Evolutionary conservation across 2,113 vertebrate genomes (phyloP), one percentile per base, ranked within the genome.

Genomic region (Rousettus leschenaultii): DNA sequence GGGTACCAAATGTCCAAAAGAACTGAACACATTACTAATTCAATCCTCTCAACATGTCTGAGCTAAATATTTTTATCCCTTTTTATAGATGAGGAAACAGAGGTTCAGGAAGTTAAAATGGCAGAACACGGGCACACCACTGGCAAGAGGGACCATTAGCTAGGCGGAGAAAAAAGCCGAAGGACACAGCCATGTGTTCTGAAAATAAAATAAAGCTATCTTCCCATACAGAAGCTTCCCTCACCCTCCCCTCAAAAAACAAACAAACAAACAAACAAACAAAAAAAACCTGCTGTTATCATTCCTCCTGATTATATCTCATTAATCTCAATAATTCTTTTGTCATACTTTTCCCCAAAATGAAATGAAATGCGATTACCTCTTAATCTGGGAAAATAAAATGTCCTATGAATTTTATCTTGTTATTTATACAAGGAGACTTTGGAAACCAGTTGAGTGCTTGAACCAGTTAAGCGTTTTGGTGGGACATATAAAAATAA

Each of bases 401-500:
- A 74, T n/a, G 16, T 70, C 51, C 59, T 78, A 8, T 82, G 13
- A 92, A 68, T 78, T 96, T 95, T 92, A 95, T 97, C 57, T 71
- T 53, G 15, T 75, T 92, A 91, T 95, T 97, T 97, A 71, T 70
- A 75, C 71, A 88, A 86, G 21, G 73, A 75, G 33, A 4, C 65
- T 95, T 90, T 90, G 70, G 45, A 97, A 86, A 92, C 59, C n/a
- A 92, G 43, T 88, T 71, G 93, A 80, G 71, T 77, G 87, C 33
- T 75, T 96, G 96, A 86, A 92, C 59, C n/a, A 92, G 43, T 91
- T 77, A 93, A 80, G 77, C 71, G 84, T 68, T 89, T 94, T 84
- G 80, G 68, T 91, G 77, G 79, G 66, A 94, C 59, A 79, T 79
- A 93, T 59, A 91, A 95, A 97, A 94, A 96, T 43, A 97, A 97